Conservation (phyloP, 2,888 invertebrate genomes). For the Drosophila macrothrix region DNA sequence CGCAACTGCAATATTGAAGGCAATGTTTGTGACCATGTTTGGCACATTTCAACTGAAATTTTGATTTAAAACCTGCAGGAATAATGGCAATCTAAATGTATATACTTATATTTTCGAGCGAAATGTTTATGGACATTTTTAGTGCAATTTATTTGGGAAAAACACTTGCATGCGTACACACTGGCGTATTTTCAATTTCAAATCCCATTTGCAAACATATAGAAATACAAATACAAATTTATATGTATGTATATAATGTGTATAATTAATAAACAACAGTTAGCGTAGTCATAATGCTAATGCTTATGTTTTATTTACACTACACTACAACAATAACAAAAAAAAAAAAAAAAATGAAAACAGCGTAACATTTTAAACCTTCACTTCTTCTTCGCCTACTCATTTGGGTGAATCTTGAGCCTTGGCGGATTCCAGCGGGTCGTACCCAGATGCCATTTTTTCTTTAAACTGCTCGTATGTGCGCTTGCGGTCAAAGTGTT, state of each 20-base stretch:
- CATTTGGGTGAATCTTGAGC: conserved; percentile 45
- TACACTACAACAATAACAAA: conserved; percentile 58
- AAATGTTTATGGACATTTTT: not conserved
- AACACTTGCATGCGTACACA: not conserved
- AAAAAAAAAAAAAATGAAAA: conserved; percentile 64
- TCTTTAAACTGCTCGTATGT: conserved; percentile 95
- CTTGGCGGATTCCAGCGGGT: conserved; percentile 87
- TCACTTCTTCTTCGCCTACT: conserved; percentile 11
- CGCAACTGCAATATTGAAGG: not conserved
- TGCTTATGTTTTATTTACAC: conserved; percentile 56
- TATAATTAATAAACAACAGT: not conserved
- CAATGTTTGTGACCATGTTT: not conserved
- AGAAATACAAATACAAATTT: not conserved
- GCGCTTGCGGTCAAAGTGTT: conserved; percentile 96
- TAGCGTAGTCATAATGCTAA: conserved; percentile 25
- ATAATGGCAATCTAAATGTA: not conserved
- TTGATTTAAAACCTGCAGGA: not conserved
- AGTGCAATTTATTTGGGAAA: not conserved
- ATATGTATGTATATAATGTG: not conserved
- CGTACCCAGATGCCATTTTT: conserved; percentile 94
- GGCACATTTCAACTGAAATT: not conserved
- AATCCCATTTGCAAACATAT: not conserved
- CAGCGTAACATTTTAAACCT: conserved; percentile 28
- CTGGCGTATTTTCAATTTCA: not conserved
- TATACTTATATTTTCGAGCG: not conserved